phyloP scores from a whole-genome alignment of 2,888 invertebrate species.

The Chironomus riparius region DNA sequence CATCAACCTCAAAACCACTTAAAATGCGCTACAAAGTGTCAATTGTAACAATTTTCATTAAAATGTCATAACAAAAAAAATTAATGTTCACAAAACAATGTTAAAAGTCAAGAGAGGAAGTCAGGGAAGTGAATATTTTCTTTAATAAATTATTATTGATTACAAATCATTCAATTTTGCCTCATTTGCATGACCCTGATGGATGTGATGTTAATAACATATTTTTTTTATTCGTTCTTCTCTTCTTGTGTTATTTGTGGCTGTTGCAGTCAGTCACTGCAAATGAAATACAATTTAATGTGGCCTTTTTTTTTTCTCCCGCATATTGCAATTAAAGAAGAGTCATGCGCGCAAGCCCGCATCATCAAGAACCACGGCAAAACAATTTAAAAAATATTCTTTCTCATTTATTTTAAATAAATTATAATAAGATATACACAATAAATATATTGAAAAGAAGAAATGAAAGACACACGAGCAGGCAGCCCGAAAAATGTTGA shows the following conservation, averaged over 20 bases:
- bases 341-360: constrained; percentile 3
- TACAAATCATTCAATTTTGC: constrained; percentile 8
- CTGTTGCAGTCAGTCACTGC: neutral
- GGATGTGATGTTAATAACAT: neutral
- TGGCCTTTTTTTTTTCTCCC: neutral
- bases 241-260: no score
- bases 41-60: no score
- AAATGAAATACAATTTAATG: neutral
- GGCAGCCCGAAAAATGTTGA: neutral
- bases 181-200: constrained; percentile 9
- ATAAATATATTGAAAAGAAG: neutral
- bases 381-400: neutral
- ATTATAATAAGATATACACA: no score
- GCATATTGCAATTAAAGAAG: neutral
- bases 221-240: neutral
- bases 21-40: no score
- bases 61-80: no score
- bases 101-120: neutral
- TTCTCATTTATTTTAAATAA: neutral
- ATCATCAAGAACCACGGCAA: neutral
- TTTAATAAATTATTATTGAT: neutral
- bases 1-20: no score
- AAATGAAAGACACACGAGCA: neutral
- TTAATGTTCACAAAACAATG: no score
- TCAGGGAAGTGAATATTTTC: neutral